Percentiles rank a stretch among this genome's conserved stretches.
Evolutionary conservation across 2,113 vertebrate species (phyloP).

Genomic region (Corvus cornix): DNA sequence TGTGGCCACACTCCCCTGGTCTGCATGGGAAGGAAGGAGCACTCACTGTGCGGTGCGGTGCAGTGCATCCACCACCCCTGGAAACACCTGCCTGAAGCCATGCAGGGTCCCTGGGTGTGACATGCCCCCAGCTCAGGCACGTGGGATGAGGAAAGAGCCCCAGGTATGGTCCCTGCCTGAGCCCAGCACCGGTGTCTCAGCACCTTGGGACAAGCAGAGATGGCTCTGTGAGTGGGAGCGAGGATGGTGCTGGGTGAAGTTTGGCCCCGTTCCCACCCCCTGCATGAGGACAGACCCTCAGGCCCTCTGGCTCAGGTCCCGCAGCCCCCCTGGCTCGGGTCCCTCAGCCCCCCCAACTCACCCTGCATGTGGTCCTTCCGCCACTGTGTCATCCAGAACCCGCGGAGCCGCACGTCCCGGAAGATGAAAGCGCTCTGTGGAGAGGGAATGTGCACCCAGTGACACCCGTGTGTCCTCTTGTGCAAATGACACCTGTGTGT

Average conservation of each 20-base stretch:
- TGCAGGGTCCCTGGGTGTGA: fast-evolving
- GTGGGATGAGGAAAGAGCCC: background rate
- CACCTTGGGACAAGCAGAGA: background rate
- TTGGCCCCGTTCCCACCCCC: fast-evolving
- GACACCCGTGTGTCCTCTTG: background rate
- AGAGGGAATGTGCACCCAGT: background rate
- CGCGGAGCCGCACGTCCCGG: slow-evolving; percentile 85
- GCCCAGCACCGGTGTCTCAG: background rate
- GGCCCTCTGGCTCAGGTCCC: background rate
- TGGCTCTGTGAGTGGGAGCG: too few species aligned
- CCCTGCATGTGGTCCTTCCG: slow-evolving; percentile 79
- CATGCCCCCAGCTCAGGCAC: fast-evolving
- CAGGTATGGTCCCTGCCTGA: fast-evolving
- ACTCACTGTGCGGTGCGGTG: background rate
- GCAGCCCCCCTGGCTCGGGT: too few species aligned
- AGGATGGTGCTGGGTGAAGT: fast-evolving
- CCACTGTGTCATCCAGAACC: slow-evolving; percentile 97
- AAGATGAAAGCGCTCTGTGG: slow-evolving; percentile 92
- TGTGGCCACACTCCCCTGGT: slow-evolving; percentile 33
- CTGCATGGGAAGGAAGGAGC: slow-evolving; percentile 30
- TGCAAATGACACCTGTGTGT: background rate
- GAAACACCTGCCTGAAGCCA: fast-evolving
- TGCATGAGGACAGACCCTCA: background rate
- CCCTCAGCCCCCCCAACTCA: slow-evolving; percentile 55
- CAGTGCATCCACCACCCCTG: fast-evolving